Percentiles rank a stretch among this genome's conserved stretches.
These are phyloP conservation scores for Dufourea novaeangliae DNA, from an alignment of 1,140 invertebrate species.

Conservation along the genomic window DNA sequence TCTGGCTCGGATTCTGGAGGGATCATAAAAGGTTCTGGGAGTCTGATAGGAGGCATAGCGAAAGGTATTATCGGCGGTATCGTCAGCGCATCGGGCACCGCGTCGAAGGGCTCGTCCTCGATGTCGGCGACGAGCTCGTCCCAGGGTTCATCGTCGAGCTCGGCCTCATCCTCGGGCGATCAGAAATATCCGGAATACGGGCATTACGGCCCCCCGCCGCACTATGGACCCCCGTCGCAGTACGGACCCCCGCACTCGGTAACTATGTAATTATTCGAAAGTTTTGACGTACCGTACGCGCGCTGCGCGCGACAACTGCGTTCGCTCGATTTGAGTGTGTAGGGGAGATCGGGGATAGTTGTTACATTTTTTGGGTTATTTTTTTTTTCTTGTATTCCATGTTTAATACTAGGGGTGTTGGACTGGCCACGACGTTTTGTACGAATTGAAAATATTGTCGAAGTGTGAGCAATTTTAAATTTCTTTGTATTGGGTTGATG, in stretches of 20 bases:
- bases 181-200: conserved; percentile 62
- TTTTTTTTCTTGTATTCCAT: no score
- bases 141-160: conserved; percentile 1
- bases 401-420: no score
- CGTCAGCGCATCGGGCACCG: conserved; percentile 72
- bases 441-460: no score
- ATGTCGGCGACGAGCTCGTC: conserved; percentile 12
- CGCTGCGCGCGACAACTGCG: not conserved
- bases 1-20: conserved; percentile 24
- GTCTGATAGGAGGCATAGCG: conserved; percentile 71
- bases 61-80: conserved; percentile 74
- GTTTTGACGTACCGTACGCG: not conserved
- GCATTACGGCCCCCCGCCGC: conserved; percentile 10
- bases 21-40: conserved; percentile 37
- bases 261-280: conserved; percentile 47
- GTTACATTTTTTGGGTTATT: no score
- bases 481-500: no score
- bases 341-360: no score
- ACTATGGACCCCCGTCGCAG: conserved; percentile 61
- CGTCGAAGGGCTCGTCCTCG: conserved; percentile 67
- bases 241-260: conserved; percentile 65
- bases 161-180: conserved; percentile 33
- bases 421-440: no score
- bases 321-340: not conserved
- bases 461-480: no score